Conservation (phyloP, 2,888 invertebrate genomes). For the Fragum sueziense region DNA sequence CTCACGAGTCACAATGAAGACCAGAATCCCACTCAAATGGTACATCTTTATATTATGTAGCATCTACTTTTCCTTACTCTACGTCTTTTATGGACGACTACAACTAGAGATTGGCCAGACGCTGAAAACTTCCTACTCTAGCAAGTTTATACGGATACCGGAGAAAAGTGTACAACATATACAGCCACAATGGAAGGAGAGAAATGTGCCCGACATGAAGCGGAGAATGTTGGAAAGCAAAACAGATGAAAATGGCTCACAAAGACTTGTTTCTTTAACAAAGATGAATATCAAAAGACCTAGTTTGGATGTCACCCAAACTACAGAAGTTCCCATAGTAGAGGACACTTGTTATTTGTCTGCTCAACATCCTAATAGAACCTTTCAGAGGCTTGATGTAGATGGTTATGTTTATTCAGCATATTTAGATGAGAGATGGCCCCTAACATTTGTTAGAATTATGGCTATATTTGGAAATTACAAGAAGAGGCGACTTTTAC, state of each 20-base stretch:
- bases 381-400: constrained; percentile 60
- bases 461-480: constrained; percentile 63
- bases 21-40: constrained; percentile 36
- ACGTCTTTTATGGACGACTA: constrained; percentile 68
- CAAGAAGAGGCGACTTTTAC: constrained; percentile 46
- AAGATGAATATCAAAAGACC: not conserved
- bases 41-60: constrained; percentile 61
- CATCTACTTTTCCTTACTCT: constrained; percentile 66
- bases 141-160: not conserved
- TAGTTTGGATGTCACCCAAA: not conserved
- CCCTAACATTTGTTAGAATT: constrained; percentile 58
- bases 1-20: not conserved
- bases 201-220: constrained; percentile 21
- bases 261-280: not conserved
- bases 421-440: constrained; percentile 74
- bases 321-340: not conserved
- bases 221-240: constrained; percentile 28
- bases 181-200: not conserved
- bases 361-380: constrained; percentile 48
- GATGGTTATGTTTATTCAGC: constrained; percentile 73
- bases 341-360: constrained; percentile 50
- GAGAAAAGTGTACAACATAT: not conserved
- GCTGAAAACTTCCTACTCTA: not conserved
- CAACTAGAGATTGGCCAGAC: constrained; percentile 58
- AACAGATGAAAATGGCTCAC: constrained; percentile 18